These are phyloP conservation scores for Stenotaenia linearis DNA, from an alignment of 2,888 invertebrate species.

Conservation along the genomic window DNA sequence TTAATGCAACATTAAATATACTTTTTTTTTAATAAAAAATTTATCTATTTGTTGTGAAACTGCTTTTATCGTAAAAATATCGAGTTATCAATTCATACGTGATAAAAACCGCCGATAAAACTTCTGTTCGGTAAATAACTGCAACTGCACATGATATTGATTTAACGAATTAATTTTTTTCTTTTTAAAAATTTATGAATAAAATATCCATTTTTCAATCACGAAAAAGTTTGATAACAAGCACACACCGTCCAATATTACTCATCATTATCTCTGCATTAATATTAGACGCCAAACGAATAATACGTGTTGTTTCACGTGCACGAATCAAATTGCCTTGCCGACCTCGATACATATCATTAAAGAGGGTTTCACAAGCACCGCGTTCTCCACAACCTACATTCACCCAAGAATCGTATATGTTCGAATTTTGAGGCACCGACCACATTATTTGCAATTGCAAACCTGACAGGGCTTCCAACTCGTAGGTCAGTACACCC, in stretches of 20 bases:
- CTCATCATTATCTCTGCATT: conserved; percentile 29
- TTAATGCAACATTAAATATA: neutral
- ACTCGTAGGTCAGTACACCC: conserved; percentile 28
- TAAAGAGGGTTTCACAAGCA: neutral
- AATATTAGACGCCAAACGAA: neutral
- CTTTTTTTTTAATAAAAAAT: neutral
- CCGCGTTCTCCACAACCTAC: neutral
- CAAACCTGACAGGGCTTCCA: neutral
- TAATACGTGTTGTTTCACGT: neutral
- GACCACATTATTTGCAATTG: conserved; percentile 32
- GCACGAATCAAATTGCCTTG: conserved; percentile 22
- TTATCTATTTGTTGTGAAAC: neutral
- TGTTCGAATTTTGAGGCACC: conserved; percentile 26
- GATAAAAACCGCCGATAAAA: too few relatives aligned
- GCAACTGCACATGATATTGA: neutral
- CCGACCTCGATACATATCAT: conserved; percentile 27
- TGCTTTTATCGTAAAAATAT: neutral
- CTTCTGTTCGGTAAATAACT: neutral
- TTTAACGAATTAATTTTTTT: neutral
- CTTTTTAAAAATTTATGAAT: neutral
- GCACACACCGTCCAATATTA: conserved; percentile 17
- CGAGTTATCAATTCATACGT: neutral
- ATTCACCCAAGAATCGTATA: conserved; percentile 30
- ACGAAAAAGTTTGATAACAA: conserved; percentile 29
- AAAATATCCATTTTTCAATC: neutral